A percentile compares a stretch with the other conserved stretches of the same genome.
Evolutionary conservation across 2,888 invertebrate species (phyloP).

Genomic region (Smittia aterrima): DNA sequence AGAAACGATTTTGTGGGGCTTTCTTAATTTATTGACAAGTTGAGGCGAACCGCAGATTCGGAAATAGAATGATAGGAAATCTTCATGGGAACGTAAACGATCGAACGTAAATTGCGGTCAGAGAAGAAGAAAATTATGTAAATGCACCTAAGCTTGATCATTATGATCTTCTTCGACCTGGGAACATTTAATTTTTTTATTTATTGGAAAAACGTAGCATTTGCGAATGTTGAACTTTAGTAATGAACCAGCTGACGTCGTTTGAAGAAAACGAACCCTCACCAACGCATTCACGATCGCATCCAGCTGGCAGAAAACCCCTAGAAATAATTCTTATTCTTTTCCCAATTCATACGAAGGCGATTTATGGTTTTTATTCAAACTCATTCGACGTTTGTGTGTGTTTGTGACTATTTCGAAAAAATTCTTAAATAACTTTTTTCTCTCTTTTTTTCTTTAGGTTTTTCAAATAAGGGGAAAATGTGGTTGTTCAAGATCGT

Average conservation of each 20-base stretch:
- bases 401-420: background rate
- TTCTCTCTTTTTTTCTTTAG: background rate
- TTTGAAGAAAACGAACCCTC: background rate
- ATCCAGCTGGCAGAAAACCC: constrained; percentile 11
- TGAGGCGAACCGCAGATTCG: background rate
- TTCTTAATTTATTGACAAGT: background rate
- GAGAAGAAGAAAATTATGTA: background rate
- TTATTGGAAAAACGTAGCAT: background rate
- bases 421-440: background rate
- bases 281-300: constrained; percentile 9
- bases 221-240: constrained; percentile 36
- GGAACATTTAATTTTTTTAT: background rate
- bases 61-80: background rate
- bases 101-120: background rate
- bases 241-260: constrained; percentile 7
- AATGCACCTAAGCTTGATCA: background rate
- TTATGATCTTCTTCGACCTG: background rate
- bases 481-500: background rate
- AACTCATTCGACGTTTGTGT: background rate
- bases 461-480: constrained; percentile 1
- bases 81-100: background rate
- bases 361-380: background rate
- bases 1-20: background rate
- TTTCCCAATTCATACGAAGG: background rate
- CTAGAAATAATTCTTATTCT: constrained; percentile 20